Percentiles rank a stretch among this genome's conserved stretches.
Conservation (phyloP, 1,140 invertebrate species). For the Aphidius ervi region DNA sequence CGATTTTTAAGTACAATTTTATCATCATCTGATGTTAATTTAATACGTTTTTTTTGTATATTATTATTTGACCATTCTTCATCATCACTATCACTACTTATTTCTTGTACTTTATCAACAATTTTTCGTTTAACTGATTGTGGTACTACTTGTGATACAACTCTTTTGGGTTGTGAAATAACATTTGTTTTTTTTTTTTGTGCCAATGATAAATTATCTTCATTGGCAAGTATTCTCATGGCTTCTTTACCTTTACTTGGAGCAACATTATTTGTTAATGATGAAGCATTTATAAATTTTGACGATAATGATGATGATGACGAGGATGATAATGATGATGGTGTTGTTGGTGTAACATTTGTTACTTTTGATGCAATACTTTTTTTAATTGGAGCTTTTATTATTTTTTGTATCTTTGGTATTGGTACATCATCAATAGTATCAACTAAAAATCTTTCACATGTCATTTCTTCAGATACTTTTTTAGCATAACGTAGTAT, state of each 20-base stretch:
- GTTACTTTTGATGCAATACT: slow-evolving; percentile 24
- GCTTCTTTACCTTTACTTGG: too few relatives aligned
- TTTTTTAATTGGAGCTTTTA: slow-evolving; percentile 31
- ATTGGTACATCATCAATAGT: slow-evolving; percentile 33
- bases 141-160: slow-evolving; percentile 23
- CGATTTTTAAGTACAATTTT: slow-evolving; percentile 28
- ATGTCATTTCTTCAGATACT: slow-evolving; percentile 58
- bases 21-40: slow-evolving; percentile 37
- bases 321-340: too few relatives aligned
- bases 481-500: slow-evolving; percentile 71
- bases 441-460: slow-evolving; percentile 50
- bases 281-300: too few relatives aligned
- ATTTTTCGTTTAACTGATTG: slow-evolving; percentile 31
- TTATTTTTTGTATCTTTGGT: neutral
- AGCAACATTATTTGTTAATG: too few relatives aligned
- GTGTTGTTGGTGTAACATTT: neutral
- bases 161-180: slow-evolving; percentile 11
- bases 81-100: slow-evolving; percentile 28
- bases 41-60: slow-evolving; percentile 25
- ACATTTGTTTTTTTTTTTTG: too few relatives aligned
- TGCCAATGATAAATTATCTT: too few relatives aligned
- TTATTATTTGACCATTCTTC: slow-evolving; percentile 27
- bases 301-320: too few relatives aligned
- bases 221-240: neutral
- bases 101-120: slow-evolving; percentile 23